Evolutionary conservation across 1,140 invertebrate genomes (phyloP).

Genomic region (Drosophila parabipectinata): DNA sequence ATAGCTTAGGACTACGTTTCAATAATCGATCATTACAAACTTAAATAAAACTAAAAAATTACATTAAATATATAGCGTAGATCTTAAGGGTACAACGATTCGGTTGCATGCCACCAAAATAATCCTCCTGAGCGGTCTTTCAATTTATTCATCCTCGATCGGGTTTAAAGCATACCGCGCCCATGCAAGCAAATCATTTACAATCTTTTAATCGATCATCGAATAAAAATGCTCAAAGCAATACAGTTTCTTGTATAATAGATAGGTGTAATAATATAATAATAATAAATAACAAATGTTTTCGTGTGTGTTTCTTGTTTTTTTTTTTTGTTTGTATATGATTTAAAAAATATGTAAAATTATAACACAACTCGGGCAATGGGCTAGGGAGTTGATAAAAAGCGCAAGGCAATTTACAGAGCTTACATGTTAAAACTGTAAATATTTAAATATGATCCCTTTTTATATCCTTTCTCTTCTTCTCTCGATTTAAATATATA

Average conservation of each 20-base stretch:
- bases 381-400: conserved; percentile 48
- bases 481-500: conserved; percentile 2
- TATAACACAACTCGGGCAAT: conserved; percentile 66
- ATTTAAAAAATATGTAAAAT: conserved; percentile 65
- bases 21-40: conserved; percentile 63
- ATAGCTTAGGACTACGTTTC: conserved; percentile 56
- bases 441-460: conserved; percentile 43
- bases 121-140: conserved; percentile 7
- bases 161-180: conserved; percentile 21
- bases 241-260: conserved; percentile 72
- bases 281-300: conserved; percentile 80
- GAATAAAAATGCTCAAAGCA: conserved; percentile 76
- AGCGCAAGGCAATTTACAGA: conserved; percentile 47
- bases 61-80: conserved; percentile 63
- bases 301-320: conserved; percentile 39
- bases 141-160: conserved; percentile 9
- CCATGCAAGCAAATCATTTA: conserved; percentile 47
- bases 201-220: conserved; percentile 39
- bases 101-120: conserved; percentile 39
- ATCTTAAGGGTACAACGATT: conserved; percentile 63
- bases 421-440: conserved; percentile 68
- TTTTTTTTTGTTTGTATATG: conserved; percentile 26
- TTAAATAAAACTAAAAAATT: conserved; percentile 63
- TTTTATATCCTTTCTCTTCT: conserved; percentile 16
- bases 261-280: conserved; percentile 63